These are phyloP conservation scores for Drosophila subobscura DNA, from an alignment of 1,140 invertebrate genomes.

Conservation along the genomic window DNA sequence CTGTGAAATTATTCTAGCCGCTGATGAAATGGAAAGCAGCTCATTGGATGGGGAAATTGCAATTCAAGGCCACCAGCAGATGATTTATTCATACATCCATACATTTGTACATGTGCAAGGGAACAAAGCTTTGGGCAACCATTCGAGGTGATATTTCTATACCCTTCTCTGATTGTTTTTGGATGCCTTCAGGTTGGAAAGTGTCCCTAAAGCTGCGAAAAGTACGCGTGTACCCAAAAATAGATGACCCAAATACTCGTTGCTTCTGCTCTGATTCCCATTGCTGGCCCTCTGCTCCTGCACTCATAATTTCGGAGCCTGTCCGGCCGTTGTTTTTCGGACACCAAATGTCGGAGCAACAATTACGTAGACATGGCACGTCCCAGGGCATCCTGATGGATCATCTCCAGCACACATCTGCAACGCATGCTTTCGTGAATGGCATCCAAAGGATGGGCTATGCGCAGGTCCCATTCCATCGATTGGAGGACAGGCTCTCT, in stretches of 20 bases:
- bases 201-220: conserved; percentile 6
- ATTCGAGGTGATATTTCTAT: too few relatives aligned
- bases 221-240: conserved; percentile 54
- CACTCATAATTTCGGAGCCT: conserved; percentile 25
- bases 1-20: too few relatives aligned
- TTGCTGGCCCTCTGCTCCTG: background rate
- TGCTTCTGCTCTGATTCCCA: conserved; percentile 14
- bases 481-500: conserved; percentile 59
- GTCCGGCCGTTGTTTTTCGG: conserved; percentile 41
- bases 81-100: too few relatives aligned
- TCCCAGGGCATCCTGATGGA: conserved; percentile 27
- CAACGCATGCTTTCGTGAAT: conserved; percentile 65
- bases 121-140: too few relatives aligned
- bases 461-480: conserved; percentile 64
- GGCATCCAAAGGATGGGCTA: conserved; percentile 43
- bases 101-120: too few relatives aligned
- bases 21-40: too few relatives aligned
- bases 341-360: conserved; percentile 47
- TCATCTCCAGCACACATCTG: conserved; percentile 20
- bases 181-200: too few relatives aligned
- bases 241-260: conserved; percentile 66
- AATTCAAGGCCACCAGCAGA: too few relatives aligned
- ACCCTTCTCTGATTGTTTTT: too few relatives aligned
- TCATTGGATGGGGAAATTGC: too few relatives aligned
- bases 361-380: conserved; percentile 51